Percentiles rank a stretch among this genome's conserved stretches.
These are phyloP conservation scores for Apotomis capreana DNA, from an alignment of 2,888 invertebrate species.

Conservation along the genomic window DNA sequence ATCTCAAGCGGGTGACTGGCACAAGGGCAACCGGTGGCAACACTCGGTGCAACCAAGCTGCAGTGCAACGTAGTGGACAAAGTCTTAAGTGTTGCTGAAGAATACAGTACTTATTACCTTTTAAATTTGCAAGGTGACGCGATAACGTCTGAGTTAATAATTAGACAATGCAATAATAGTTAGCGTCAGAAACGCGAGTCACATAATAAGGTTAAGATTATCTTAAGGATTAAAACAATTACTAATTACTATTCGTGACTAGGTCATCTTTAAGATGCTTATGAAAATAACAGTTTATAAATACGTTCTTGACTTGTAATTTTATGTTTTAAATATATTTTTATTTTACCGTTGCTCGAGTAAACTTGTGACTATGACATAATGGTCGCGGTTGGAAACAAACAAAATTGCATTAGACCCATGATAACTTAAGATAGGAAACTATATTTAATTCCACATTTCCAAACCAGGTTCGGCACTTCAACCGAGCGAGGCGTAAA, in stretches of 20 bases:
- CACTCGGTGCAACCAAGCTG: slow-evolving; percentile 10
- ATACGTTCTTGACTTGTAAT: no score
- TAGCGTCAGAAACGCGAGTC: slow-evolving; percentile 6
- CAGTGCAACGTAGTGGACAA: slow-evolving; percentile 3
- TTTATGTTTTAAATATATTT: no score
- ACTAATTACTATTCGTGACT: slow-evolving; percentile 9
- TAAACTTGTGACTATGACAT: no score
- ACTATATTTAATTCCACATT: no score
- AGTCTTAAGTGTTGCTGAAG: not conserved
- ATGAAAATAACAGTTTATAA: no score
- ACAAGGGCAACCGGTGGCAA: slow-evolving; percentile 34
- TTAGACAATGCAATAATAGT: slow-evolving; percentile 34
- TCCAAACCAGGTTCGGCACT: no score
- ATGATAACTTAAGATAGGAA: no score
- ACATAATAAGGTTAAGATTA: slow-evolving; percentile 1
- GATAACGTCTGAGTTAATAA: slow-evolving; percentile 30
- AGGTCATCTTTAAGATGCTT: not conserved
- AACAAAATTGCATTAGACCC: no score
- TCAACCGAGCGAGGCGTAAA: not conserved
- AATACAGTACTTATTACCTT: not conserved
- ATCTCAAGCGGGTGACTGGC: slow-evolving; percentile 31
- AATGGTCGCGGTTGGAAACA: no score
- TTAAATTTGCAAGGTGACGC: not conserved
- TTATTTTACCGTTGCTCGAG: no score
- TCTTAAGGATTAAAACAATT: slow-evolving; percentile 16